phyloP scores from a whole-genome alignment of 2,113 vertebrate species.

The Phalacrocorax carbo region DNA sequence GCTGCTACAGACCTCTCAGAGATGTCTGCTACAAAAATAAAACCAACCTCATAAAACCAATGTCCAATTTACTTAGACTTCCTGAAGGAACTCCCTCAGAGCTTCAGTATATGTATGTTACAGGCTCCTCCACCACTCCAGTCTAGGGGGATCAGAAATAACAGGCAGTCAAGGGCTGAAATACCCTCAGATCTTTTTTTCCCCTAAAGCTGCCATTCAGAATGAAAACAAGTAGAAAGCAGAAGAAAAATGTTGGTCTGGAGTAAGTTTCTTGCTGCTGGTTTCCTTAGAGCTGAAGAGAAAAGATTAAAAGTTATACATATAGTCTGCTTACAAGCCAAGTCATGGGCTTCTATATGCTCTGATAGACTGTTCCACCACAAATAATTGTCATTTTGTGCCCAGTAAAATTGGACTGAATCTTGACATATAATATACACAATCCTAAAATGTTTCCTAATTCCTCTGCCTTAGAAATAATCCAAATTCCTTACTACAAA shows the following conservation, averaged over 20 bases:
- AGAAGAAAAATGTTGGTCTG: neutral
- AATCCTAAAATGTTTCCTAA: neutral
- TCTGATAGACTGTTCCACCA: neutral
- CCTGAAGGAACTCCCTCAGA: neutral
- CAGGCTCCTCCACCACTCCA: neutral
- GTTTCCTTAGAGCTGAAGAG: neutral
- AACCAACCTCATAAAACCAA: neutral
- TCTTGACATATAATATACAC: neutral
- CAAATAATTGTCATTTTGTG: neutral
- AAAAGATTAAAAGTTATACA: neutral
- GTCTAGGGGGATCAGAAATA: neutral
- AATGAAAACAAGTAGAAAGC: neutral
- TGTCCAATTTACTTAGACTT: neutral
- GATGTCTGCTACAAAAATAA: neutral
- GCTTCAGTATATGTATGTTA: neutral
- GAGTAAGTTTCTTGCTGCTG: neutral
- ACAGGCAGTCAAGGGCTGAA: neutral
- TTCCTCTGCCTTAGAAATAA: neutral
- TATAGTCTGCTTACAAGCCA: neutral
- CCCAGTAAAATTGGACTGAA: neutral
- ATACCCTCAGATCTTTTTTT: neutral
- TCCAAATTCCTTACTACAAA: neutral
- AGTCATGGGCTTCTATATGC: accelerated
- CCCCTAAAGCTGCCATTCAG: neutral
- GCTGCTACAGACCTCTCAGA: neutral